Base-by-base conservation (phyloP, 2,113 vertebrate species). In the Penelope pileata region DNA sequence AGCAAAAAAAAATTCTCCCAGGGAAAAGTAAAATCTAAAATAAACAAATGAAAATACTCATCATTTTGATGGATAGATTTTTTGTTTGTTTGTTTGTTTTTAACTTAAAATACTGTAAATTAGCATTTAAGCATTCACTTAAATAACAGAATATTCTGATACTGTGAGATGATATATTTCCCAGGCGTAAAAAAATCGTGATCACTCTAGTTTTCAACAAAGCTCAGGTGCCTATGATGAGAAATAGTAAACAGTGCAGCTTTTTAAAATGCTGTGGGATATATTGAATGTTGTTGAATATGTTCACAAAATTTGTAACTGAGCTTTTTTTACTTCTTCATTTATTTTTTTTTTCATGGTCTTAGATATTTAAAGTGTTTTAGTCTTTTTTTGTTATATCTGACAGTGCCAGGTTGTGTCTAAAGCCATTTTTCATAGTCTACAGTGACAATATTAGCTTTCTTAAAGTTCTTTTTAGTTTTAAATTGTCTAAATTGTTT, bases 391-490 rank as follows among this genome's bases (percentile, higher is more conserved):
- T 83, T 45, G 10, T 1, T 69, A 13, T 38, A 38, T 4, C 76
- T 90, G 12, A 53, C 7, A 15, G 0, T 0, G 4, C 8, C 79
- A 10, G 5, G n/a, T 89, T 87, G 10, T 64, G 12, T 43, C 30
- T 82, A 34, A 78, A 81, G 9, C 6, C 1, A 18, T 50, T 5
- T 64, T 84, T 45, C 5, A 73, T 14, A 29, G 9, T 12, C 30
- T 47, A n/a, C 12, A 30, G 9, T 16, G 80, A 15, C 3, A 68
- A 32, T 74, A 27, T 34, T 79, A 73, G 27, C 3, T 58, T 68
- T 14, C 1, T 9, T 15, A 19, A 58, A 73, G 16, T 45, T 59
- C 63, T 6, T 0, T 2, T 81, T 63, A 76, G 14, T 6, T 63
- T 83, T 77, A 26, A 85, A 69, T 64, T 8, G 23, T 42, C 18